phyloP scores from a whole-genome alignment of 2,797 vertebrate species.

The Buphagus erythrorhynchus region DNA sequence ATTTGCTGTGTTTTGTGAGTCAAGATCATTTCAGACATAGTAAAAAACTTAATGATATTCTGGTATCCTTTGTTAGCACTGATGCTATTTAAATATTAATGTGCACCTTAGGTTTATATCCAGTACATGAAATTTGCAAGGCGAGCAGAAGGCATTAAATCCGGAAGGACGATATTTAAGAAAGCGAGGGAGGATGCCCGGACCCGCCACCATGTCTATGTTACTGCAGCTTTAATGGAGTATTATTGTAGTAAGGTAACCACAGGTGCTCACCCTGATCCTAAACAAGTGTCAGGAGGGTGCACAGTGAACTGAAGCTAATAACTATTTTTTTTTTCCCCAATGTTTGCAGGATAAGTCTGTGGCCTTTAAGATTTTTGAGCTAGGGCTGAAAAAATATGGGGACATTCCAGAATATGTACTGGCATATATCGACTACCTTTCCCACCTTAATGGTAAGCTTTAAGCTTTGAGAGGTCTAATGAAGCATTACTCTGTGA shows the following conservation, averaged over 20 bases:
- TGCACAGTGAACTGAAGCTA: not conserved
- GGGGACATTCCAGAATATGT: conserved; percentile 99
- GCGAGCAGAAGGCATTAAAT: conserved; percentile 97
- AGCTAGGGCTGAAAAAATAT: conserved; percentile 98
- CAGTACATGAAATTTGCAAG: conserved; percentile 99
- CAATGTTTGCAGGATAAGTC: conserved; percentile 90
- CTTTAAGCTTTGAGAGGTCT: not conserved
- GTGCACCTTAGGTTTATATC: conserved; percentile 88
- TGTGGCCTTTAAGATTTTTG: conserved; percentile 99
- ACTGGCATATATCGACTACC: conserved; percentile 98
- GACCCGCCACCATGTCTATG: conserved; percentile 97
- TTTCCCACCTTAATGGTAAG: conserved; percentile 98
- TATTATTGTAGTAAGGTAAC: conserved; percentile 98
- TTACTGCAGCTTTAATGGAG: conserved; percentile 97
- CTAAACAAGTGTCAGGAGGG: not conserved
- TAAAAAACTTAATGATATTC: not conserved
- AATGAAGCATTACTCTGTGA: not conserved
- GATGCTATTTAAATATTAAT: not conserved
- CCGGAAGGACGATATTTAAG: conserved; percentile 96
- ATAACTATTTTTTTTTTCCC: not conserved
- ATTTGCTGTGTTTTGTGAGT: not conserved
- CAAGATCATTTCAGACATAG: not conserved
- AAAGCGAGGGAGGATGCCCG: conserved; percentile 94
- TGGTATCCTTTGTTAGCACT: not conserved
- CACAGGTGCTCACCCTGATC: not conserved